Evolutionary conservation across 53 echinoderm and acorn worm species (phyloP).

Genomic region (Arbacia lixula): DNA sequence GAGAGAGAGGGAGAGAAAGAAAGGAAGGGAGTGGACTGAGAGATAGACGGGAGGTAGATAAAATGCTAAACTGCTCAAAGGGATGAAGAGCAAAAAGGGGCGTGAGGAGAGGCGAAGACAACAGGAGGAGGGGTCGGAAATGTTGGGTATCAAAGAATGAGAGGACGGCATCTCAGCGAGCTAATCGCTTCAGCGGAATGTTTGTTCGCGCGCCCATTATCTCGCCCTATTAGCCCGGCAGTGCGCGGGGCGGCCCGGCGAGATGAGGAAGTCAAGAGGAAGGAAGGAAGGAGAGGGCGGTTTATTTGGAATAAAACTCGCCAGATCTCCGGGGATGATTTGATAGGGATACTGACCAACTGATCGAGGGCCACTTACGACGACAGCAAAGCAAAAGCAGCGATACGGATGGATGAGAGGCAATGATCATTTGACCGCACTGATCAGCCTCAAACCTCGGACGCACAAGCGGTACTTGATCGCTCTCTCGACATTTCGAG

Average conservation of each 20-base stretch:
- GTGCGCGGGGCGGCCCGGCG: not conserved
- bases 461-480: not conserved
- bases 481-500: not conserved
- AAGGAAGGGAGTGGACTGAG: too few species aligned
- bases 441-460: not conserved
- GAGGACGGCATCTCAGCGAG: not conserved
- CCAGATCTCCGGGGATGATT: constrained; percentile 27
- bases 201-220: constrained; percentile 20
- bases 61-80: not conserved
- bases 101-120: too few species aligned
- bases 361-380: constrained; percentile 30
- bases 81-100: not conserved
- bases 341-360: constrained; percentile 27
- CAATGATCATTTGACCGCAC: constrained; percentile 27
- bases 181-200: not conserved
- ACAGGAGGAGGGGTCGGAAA: not conserved
- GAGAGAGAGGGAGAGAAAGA: not conserved
- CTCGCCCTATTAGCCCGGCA: not conserved
- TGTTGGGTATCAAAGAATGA: not conserved
- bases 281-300: not conserved
- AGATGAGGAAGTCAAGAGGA: not conserved
- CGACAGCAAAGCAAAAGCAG: too few species aligned
- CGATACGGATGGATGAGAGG: not conserved
- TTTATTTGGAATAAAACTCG: not conserved
- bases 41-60: not conserved